Percentiles rank a stretch among this genome's conserved stretches.
phyloP scores from a whole-genome alignment of 2,113 vertebrate genomes.

The Microtus oregoni region DNA sequence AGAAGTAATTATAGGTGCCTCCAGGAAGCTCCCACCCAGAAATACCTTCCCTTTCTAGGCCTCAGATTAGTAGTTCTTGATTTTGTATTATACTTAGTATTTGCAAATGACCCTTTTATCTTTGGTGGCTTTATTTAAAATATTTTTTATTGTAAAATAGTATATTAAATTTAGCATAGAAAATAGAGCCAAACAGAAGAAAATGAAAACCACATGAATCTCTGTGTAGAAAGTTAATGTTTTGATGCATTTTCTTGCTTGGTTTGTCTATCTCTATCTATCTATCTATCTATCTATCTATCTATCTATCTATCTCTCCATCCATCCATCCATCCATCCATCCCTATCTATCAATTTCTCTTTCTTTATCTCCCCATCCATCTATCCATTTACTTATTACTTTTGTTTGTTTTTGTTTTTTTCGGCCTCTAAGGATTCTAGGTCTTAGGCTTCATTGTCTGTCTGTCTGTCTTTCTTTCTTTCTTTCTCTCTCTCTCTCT shows the following conservation, averaged over 20 bases:
- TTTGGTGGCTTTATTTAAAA: background rate
- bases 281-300: too few species aligned
- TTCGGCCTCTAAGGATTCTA: background rate
- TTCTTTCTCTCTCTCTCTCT: too few species aligned
- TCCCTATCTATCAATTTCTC: too few species aligned
- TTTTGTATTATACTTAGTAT: background rate
- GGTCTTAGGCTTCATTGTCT: background rate
- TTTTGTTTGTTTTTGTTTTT: background rate
- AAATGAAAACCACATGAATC: background rate
- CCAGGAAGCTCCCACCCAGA: background rate
- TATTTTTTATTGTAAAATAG: background rate
- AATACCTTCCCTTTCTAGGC: background rate
- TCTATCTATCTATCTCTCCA: too few species aligned
- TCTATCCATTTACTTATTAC: too few species aligned
- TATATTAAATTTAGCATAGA: background rate
- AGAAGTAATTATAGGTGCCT: background rate
- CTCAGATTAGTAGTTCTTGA: background rate
- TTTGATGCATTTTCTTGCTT: background rate
- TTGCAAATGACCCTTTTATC: background rate
- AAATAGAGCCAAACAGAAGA: background rate
- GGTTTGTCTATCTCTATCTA: background rate
- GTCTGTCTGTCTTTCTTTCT: too few species aligned
- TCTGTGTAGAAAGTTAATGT: background rate
- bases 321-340: too few species aligned
- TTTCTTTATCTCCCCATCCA: too few species aligned